Conservation (phyloP, 2,888 invertebrate species). For the Conchocele bisecta region DNA sequence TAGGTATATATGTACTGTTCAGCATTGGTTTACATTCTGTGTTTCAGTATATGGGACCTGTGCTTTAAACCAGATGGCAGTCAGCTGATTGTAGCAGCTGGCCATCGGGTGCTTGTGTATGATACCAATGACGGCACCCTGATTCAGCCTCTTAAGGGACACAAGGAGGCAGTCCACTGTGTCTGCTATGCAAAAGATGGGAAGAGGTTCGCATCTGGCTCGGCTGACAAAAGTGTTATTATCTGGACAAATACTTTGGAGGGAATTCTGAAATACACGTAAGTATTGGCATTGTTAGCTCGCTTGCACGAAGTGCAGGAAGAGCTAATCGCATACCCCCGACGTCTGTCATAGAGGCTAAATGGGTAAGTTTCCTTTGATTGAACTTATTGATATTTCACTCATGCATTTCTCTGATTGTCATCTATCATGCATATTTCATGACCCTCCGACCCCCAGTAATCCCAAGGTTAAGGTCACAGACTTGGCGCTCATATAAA, state of each 20-base stretch:
- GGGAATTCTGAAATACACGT: slow-evolving; percentile 97
- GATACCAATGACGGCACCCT: slow-evolving; percentile 95
- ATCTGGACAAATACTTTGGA: slow-evolving; percentile 98
- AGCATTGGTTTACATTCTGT: no score
- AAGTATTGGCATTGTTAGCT: slow-evolving; percentile 82
- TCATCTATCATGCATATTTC: no score
- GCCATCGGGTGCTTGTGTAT: slow-evolving; percentile 96
- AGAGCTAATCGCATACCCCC: no score
- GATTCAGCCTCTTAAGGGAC: slow-evolving; percentile 96
- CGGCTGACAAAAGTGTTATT: slow-evolving; percentile 98
- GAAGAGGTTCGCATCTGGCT: slow-evolving; percentile 97
- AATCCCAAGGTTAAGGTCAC: no score
- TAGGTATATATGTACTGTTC: no score
- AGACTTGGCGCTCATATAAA: no score
- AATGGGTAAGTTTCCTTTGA: no score
- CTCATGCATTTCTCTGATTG: no score
- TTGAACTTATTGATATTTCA: no score
- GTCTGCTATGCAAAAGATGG: slow-evolving; percentile 97
- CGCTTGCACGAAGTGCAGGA: no score
- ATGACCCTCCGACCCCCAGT: no score
- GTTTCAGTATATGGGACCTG: slow-evolving; percentile 93
- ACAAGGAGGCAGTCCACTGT: slow-evolving; percentile 96
- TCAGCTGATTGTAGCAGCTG: slow-evolving; percentile 96
- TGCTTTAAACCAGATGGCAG: slow-evolving; percentile 98
- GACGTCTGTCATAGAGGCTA: no score